phyloP scores from a whole-genome alignment of 2,113 vertebrate species.

The Rousettus leschenaultii region DNA sequence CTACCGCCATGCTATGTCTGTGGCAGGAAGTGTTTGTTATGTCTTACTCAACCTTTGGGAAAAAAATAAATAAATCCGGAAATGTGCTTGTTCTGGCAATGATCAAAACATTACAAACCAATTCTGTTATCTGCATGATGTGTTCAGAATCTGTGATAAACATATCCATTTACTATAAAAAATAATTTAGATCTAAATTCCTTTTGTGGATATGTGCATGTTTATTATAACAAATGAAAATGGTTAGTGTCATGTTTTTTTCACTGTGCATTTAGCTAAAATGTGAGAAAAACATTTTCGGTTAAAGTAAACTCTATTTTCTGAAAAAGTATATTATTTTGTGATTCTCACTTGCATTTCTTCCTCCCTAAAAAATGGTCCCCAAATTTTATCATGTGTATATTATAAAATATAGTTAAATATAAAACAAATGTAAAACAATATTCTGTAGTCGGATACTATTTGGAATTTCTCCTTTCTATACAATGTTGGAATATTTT shows the following conservation, averaged over 20 bases:
- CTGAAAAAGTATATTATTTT: slow-evolving; percentile 50
- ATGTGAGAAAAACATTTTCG: slow-evolving; percentile 68
- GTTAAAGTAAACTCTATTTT: slow-evolving; percentile 58
- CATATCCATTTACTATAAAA: slow-evolving; percentile 83
- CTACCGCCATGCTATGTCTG: slow-evolving; percentile 77
- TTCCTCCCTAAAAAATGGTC: background rate
- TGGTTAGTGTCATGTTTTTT: slow-evolving; percentile 78
- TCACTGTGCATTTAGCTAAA: slow-evolving; percentile 64
- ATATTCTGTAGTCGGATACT: background rate
- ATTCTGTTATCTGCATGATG: slow-evolving; percentile 78
- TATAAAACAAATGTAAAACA: background rate
- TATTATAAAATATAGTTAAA: background rate
- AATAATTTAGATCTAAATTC: slow-evolving; percentile 78
- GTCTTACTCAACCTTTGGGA: slow-evolving; percentile 85
- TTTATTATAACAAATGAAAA: slow-evolving; percentile 76
- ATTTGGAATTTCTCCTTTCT: background rate
- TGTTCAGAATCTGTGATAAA: slow-evolving; percentile 86
- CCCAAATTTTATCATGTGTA: background rate
- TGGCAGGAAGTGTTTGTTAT: slow-evolving; percentile 91
- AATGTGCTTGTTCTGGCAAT: slow-evolving; percentile 90
- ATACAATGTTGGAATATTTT: background rate
- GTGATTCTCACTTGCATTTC: slow-evolving; percentile 9
- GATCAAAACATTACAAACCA: slow-evolving; percentile 87
- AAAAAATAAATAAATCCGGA: slow-evolving; percentile 84
- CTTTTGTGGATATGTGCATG: slow-evolving; percentile 72